A percentile compares a stretch with the other conserved stretches of the same genome.
Conservation (phyloP, 2,888 invertebrate species). For the Brenthis ino region DNA sequence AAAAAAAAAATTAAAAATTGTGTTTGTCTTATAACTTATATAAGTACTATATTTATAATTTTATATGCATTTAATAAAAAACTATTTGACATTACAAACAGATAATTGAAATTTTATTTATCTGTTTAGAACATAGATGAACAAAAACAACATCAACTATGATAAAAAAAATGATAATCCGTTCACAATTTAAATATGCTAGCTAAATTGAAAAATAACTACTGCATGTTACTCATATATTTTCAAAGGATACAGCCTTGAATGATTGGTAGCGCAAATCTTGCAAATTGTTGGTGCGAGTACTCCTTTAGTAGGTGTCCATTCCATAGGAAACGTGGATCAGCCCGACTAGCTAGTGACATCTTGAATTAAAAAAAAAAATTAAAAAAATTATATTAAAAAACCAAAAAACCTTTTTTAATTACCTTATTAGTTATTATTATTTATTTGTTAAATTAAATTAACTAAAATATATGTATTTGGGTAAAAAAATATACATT, state of each 20-base stretch:
- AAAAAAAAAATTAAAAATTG: no score
- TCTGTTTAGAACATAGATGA: no score
- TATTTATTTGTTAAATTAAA: no score
- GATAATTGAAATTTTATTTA: no score
- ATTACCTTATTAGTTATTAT: no score
- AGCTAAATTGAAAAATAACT: not conserved
- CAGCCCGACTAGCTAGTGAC: constrained; percentile 90
- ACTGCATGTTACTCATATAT: not conserved
- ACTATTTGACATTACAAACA: no score
- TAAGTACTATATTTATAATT: no score
- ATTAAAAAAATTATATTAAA: not conserved
- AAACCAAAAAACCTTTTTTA: not conserved
- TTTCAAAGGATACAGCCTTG: constrained; percentile 91
- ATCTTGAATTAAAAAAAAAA: constrained; percentile 66
- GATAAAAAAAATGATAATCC: not conserved
- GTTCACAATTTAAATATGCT: not conserved
- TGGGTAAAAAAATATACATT: no score
- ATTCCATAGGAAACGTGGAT: constrained; percentile 97
- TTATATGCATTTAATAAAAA: no score
- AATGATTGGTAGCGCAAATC: constrained; percentile 93
- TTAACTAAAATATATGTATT: no score
- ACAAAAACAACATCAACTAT: no score
- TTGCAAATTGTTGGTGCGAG: constrained; percentile 87
- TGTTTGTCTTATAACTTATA: no score
- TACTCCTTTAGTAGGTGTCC: constrained; percentile 89